Evolutionary conservation across 2,888 invertebrate genomes (phyloP).

Genomic region (Rotaria sp.): DNA sequence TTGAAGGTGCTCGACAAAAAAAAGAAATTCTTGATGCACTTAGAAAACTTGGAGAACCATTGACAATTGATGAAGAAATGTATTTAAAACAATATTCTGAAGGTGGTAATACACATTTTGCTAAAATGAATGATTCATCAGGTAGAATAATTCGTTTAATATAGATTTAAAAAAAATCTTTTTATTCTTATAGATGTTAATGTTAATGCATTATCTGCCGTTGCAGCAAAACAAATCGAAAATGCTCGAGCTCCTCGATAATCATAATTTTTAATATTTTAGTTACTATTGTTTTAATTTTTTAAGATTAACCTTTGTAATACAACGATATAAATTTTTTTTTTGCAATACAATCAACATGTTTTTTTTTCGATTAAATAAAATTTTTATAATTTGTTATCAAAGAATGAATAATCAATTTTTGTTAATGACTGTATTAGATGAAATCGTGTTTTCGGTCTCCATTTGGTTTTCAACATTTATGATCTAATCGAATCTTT

Average conservation of each 20-base stretch:
- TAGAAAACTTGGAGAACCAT: slow-evolving; percentile 56
- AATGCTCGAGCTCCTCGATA: background rate
- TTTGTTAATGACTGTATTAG: no score
- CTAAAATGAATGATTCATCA: background rate
- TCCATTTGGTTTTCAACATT: no score
- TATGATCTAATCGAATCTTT: no score
- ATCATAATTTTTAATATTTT: background rate
- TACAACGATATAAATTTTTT: no score
- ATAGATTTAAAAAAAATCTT: background rate
- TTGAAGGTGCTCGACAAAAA: slow-evolving; percentile 60
- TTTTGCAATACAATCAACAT: no score
- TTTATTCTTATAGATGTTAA: background rate
- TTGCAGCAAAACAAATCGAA: background rate
- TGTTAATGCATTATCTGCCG: background rate
- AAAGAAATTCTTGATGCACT: slow-evolving; percentile 58
- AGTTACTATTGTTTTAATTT: no score
- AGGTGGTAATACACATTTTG: background rate
- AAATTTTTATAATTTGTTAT: no score
- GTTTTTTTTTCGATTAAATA: no score
- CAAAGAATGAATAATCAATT: no score
- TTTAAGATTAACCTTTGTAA: no score
- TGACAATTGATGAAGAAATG: slow-evolving; percentile 52
- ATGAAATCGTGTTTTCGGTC: no score
- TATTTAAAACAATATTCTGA: background rate
- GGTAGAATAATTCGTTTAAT: background rate